Evolutionary conservation across 2,113 vertebrate species (phyloP).

Genomic region (Eudyptes chrysolophus): DNA sequence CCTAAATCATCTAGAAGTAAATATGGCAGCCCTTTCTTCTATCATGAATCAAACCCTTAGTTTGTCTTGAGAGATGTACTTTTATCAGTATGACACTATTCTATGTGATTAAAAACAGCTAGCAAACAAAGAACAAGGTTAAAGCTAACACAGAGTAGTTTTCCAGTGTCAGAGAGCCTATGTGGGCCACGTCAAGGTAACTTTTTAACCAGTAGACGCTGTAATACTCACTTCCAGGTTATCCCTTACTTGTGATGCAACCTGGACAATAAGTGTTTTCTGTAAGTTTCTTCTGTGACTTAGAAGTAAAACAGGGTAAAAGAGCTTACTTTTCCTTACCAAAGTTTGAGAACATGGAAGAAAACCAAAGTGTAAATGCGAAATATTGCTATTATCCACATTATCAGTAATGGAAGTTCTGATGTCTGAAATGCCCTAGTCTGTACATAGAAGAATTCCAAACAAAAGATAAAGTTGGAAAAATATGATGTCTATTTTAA

Average conservation of each 20-base stretch:
- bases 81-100: neutral
- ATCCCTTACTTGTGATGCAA: rapidly evolving
- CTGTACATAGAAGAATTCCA: neutral
- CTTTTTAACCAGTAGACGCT: neutral
- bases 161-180: neutral
- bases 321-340: neutral
- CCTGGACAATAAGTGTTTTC: neutral
- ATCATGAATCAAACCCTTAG: neutral
- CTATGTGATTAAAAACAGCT: neutral
- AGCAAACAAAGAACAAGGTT: neutral
- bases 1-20: neutral
- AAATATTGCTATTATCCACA: neutral
- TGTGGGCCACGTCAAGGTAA: neutral
- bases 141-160: neutral
- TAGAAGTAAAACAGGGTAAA: neutral
- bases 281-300: neutral
- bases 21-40: neutral
- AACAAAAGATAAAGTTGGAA: neutral
- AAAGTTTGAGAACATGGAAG: neutral
- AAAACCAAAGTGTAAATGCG: neutral
- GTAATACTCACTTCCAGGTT: neutral
- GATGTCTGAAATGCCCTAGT: neutral
- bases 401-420: neutral
- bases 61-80: neutral
- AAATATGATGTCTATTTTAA: neutral